Evolutionary conservation across 2,888 invertebrate species (phyloP), one percentile per base, ranked within the genome.

Genomic region (Deilephila porcellus): DNA sequence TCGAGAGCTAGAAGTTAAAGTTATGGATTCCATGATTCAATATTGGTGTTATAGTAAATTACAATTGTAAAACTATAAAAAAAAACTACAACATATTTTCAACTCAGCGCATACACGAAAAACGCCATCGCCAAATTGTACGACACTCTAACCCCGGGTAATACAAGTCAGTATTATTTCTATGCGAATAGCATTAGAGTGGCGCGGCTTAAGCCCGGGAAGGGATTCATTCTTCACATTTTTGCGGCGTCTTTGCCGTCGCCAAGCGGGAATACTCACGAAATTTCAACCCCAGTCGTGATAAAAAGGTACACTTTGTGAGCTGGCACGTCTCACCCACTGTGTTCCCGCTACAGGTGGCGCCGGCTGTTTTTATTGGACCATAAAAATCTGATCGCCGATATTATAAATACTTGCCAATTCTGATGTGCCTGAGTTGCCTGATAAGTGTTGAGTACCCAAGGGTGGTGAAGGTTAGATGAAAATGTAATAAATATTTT

Each of bases 321-420:
- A n/a, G 3, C 29, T 25, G 32, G 3, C 37, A 19, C 59, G 72
- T 67, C 64, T 37, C 37, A 14, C 84, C 76, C 82, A 80, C 83
- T 85, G 82, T 82, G 83, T 83, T 83, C 82, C 81, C 76, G 82
- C 89, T 82, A 90, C 90, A 90, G 90, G 90, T 90, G 90, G 85
- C 78, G 80, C 73, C 79, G 81, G 81, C 82, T 83, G 80, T 76
- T 19, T 32, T 62, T 62, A 60, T 25, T 60, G 14, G 29, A 29
- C 29, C 4, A 29, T 29, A 14, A 29, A 29, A 29, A 60, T 60
- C 6, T 60, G 60, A 60, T 60, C 29, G 60, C 25, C 56, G 29
- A 60, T 60, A 25, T 25, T 60, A 29, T 60, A 25, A 60, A 56
- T 56, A n/a, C 56, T 56, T 56, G 29, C 17, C 14, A 60, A 29